phyloP scores from a whole-genome alignment of 2,113 vertebrate species.

The Embiotoca jacksoni region DNA sequence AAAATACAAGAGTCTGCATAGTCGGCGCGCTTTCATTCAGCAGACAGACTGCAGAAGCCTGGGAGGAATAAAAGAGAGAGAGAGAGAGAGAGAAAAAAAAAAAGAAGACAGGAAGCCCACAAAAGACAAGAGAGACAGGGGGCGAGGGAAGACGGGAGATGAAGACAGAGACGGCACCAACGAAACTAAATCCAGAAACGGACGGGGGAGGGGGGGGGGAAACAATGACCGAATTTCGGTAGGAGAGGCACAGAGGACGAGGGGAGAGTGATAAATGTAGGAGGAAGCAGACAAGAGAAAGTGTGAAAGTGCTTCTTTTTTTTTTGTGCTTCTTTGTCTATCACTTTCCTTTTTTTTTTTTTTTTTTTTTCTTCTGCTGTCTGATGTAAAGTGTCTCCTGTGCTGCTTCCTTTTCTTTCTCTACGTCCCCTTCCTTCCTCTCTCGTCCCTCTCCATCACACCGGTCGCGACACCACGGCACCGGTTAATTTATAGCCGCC shows the following conservation, averaged over 20 bases:
- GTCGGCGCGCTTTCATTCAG: constrained; percentile 49
- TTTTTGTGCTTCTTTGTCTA: background rate
- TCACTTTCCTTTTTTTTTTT: constrained; percentile 1
- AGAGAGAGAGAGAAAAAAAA: background rate
- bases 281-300: background rate
- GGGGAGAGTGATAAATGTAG: background rate
- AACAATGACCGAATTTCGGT: constrained; percentile 21
- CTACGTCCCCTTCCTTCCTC: background rate
- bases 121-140: constrained; percentile 32
- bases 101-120: constrained; percentile 13
- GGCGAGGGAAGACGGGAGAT: constrained; percentile 28
- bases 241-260: constrained; percentile 10
- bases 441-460: constrained; percentile 45
- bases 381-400: no score
- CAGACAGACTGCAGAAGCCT: constrained; percentile 38
- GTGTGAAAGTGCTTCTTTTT: background rate
- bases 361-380: no score
- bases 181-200: constrained; percentile 44
- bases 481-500: constrained; percentile 72
- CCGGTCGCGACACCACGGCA: constrained; percentile 37
- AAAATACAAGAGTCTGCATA: constrained; percentile 37
- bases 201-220: constrained; percentile 13
- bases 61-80: constrained; percentile 36
- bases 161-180: constrained; percentile 8
- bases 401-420: constrained; percentile 5